Percentiles rank a stretch among this genome's conserved stretches.
phyloP scores from a whole-genome alignment of 2,797 vertebrate species.

The Hoplostethus atlanticus region DNA sequence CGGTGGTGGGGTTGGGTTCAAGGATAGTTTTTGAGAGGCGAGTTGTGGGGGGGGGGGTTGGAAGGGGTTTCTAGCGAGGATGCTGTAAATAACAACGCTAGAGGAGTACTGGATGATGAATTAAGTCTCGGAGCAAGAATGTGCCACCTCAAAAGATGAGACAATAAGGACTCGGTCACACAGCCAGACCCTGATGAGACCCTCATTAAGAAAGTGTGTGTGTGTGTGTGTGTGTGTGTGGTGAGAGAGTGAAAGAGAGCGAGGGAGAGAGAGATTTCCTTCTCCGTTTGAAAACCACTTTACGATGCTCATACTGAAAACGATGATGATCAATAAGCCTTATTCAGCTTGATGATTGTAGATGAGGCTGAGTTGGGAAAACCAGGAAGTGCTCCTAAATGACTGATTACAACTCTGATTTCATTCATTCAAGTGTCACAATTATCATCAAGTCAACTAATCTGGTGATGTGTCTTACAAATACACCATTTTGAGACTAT shows the following conservation, averaged over 20 bases:
- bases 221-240: slow-evolving; percentile 17
- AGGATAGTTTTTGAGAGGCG: slow-evolving; percentile 20
- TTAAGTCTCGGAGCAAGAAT: slow-evolving; percentile 59
- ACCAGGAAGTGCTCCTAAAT: neutral
- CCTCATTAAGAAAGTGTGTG: slow-evolving; percentile 42
- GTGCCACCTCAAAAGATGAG: slow-evolving; percentile 61
- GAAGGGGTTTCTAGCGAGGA: neutral
- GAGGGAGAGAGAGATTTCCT: neutral
- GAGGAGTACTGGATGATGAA: slow-evolving; percentile 57
- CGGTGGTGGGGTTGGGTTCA: slow-evolving; percentile 4
- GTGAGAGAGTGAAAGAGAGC: neutral
- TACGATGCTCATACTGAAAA: neutral
- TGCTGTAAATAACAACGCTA: slow-evolving; percentile 50
- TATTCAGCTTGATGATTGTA: neutral
- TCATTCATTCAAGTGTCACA: neutral
- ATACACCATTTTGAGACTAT: too few relatives aligned
- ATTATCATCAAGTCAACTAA: too few relatives aligned
- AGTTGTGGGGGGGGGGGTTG: slow-evolving; percentile 7
- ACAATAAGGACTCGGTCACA: slow-evolving; percentile 59
- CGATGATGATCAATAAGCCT: slow-evolving; percentile 9
- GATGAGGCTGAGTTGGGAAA: neutral
- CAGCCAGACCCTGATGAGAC: slow-evolving; percentile 47
- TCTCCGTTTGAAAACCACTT: neutral
- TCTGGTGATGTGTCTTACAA: too few relatives aligned
- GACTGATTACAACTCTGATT: neutral